phyloP scores from a whole-genome alignment of 2,797 vertebrate genomes.

The Paguma larvata region DNA sequence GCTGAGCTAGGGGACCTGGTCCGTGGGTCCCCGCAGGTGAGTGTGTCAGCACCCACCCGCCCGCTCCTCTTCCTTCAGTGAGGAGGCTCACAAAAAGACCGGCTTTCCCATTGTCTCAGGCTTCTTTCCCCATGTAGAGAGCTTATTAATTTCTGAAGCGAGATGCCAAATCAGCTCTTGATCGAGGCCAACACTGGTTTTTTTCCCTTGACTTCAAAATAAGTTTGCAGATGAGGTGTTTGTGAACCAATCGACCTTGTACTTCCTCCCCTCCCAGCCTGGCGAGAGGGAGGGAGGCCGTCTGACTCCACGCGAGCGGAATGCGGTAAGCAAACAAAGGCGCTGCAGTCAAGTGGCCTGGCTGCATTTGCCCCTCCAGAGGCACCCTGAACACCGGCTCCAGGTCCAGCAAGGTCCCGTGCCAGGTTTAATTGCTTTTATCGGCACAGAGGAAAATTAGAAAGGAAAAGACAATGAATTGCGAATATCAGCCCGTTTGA shows the following conservation, averaged over 20 bases:
- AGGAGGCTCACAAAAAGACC: conserved; percentile 40
- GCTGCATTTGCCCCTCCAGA: not conserved
- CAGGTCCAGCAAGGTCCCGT: conserved; percentile 14
- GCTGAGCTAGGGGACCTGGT: not conserved
- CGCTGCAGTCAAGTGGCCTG: not conserved
- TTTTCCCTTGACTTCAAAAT: conserved; percentile 45
- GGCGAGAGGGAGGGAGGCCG: conserved; percentile 49
- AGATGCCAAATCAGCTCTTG: conserved; percentile 63
- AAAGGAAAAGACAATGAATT: conserved; percentile 76
- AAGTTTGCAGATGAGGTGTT: conserved; percentile 63
- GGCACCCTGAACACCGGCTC: conserved; percentile 57
- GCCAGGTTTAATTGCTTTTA: conserved; percentile 63
- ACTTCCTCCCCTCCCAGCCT: not conserved
- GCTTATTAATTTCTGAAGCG: conserved; percentile 79
- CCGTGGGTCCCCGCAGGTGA: not conserved
- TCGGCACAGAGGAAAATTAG: not conserved
- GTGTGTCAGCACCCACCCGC: not conserved
- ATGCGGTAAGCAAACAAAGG: conserved; percentile 64
- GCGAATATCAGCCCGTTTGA: conserved; percentile 60
- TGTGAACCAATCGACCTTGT: conserved; percentile 67
- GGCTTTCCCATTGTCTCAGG: conserved; percentile 12
- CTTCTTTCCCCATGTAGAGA: conserved; percentile 46
- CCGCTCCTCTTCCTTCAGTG: not conserved
- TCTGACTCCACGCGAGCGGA: conserved; percentile 42
- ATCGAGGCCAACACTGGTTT: conserved; percentile 64